Evolutionary conservation across 2,797 vertebrate genomes (phyloP).

Genomic region (Pseudopleuronectes americanus): DNA sequence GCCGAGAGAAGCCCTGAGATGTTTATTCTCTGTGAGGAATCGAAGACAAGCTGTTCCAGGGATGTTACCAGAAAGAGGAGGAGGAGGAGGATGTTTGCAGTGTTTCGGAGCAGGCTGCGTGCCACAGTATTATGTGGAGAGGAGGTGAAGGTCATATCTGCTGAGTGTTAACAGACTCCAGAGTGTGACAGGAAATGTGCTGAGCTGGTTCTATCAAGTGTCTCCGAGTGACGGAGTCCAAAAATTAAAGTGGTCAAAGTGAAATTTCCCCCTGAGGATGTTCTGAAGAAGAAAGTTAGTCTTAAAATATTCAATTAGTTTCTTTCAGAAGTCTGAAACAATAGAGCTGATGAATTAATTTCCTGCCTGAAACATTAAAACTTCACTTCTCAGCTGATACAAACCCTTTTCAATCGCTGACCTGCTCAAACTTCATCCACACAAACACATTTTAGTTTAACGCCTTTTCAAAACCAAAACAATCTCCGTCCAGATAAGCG

Average conservation of each 20-base stretch:
- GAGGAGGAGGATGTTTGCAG: constrained; percentile 52
- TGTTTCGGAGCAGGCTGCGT: constrained; percentile 27
- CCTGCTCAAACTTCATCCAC: too few species aligned
- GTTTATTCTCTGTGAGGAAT: constrained; percentile 46
- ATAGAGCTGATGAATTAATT: too few species aligned
- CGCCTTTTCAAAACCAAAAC: too few species aligned
- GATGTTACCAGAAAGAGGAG: constrained; percentile 42
- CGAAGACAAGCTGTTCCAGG: constrained; percentile 48
- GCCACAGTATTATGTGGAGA: constrained; percentile 41
- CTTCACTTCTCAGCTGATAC: too few species aligned
- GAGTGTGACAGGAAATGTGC: constrained; percentile 38
- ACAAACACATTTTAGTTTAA: too few species aligned
- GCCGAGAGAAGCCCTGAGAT: constrained; percentile 23
- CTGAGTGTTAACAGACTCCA: constrained; percentile 35
- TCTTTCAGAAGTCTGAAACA: not conserved
- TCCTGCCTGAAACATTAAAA: too few species aligned
- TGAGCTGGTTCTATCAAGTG: constrained; percentile 17
- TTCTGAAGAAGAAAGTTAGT: too few species aligned
- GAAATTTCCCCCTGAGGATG: too few species aligned
- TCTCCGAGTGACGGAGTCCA: constrained; percentile 1
- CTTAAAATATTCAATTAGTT: too few species aligned
- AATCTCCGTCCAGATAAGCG: too few species aligned
- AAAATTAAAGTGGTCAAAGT: not conserved
- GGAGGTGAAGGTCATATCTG: constrained; percentile 53
- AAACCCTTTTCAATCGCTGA: too few species aligned